phyloP scores from a whole-genome alignment of 2,797 vertebrate species.

The Halcyon chelicuti region DNA sequence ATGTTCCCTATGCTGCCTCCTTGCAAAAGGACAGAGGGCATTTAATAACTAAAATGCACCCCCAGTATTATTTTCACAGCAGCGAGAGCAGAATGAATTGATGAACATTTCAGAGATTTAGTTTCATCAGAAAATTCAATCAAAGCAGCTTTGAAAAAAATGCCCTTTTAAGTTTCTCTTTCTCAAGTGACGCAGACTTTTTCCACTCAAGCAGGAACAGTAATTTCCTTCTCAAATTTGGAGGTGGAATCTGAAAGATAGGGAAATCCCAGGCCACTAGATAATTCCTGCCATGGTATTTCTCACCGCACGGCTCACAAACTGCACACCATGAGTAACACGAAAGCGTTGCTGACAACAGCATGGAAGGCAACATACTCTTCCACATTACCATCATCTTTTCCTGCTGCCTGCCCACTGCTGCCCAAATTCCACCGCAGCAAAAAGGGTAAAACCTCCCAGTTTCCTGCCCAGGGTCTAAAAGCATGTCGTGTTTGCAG shows the following conservation, averaged over 20 bases:
- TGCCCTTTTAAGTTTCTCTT: accelerated
- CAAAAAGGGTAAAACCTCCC: accelerated
- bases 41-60: not conserved
- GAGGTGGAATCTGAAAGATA: not conserved
- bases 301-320: not conserved
- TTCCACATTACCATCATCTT: not conserved
- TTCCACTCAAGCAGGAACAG: not conserved
- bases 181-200: not conserved
- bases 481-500: accelerated
- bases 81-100: not conserved
- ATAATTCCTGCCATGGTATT: not conserved
- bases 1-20: accelerated
- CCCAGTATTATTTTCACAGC: not conserved
- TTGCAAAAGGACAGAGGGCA: accelerated
- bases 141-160: not conserved
- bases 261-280: not conserved
- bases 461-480: not conserved
- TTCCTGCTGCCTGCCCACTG: accelerated
- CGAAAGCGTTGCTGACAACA: accelerated
- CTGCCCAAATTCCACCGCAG: not conserved
- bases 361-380: accelerated
- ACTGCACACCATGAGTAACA: accelerated
- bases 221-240: not conserved
- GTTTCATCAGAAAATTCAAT: not conserved
- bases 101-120: not conserved